Base-by-base conservation (phyloP, 2,888 invertebrate genomes). In the Cephus spinipes region DNA sequence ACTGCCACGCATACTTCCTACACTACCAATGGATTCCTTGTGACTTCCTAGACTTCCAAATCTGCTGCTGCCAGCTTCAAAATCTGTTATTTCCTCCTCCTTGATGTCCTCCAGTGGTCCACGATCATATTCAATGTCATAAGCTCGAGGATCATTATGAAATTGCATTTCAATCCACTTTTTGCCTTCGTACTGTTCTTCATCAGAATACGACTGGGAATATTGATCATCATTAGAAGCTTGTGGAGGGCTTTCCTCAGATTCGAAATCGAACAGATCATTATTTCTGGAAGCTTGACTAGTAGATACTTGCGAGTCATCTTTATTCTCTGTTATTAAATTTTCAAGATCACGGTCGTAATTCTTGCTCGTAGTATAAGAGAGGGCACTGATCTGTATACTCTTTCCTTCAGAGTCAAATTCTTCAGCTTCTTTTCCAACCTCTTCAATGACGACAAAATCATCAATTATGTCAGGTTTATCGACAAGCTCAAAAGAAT, bases 111-210 rank as follows among this genome's bases (percentile, higher is more conserved):
- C 98, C 69, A 98, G 92, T 6, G 97, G 96, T 30, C 97, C 96
- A 80, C 97, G 93, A 87, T 97, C 96, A 82, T 96, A 95, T 83
- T 97, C 97, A 89, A 97, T 95, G 79, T 95, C 95, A 87, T 95
- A 95, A 0, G 94, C 93, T 1, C 93, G 92, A 0, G 93, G 92
- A 86, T 95, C 95, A 74, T 95, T 95, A 91, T 96, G 96, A 89
- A 96, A 95, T 84, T 97, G 97, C 95, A 97, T 97, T 92, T 97
- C 97, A 77, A 97, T 95, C 97, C 97, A 97, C 79, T 96, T 95
- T 86, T 96, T 96, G 78, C 96, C 96, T 3, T 95, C 96, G 79
- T 88, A 90, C 32, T 88, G 90, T 33, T 91, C 91, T 1, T 91
- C 91, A 75, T 91, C 91, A 1, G 91, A 91, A 73, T 87, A 89